Evolutionary conservation across 2,113 vertebrate genomes (phyloP), one percentile per base, ranked within the genome.

Genomic region (Sitta europaea): DNA sequence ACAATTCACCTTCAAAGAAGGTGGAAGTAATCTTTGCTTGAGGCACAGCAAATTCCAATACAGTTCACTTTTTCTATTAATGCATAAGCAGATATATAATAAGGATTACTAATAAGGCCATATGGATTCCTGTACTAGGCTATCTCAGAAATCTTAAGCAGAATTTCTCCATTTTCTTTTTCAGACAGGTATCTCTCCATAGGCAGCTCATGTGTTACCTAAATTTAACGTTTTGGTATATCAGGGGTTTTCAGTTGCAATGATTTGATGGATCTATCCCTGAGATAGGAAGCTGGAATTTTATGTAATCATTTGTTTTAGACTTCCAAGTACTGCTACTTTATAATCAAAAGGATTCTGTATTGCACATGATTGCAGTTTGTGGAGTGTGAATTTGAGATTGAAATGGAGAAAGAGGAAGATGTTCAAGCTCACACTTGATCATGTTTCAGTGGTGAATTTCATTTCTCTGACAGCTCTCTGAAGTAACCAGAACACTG

Each of bases 1-100:
- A 97, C 38, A 70, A 78, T 57, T 45, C 88, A 94, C 95, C 81
- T 96, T 96, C 87, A 96, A 96, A 97, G 83, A 94, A 96, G 85
- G 94, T 83, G 20, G 55, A 93, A 96, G 73, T 86, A 96, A 97
- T 94, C 91, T 96, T 76, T 77, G 88, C 95, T 97, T 73, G 50
- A 94, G 96, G 94, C 82, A 90, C 35, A 93, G 70, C 55, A 91
- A 81, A 95, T 93, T 94, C 58, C 88, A 78, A 43, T 76, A 53
- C 38, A 93, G 43, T 82, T 91, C 93, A 93, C 53, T 87, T 79
- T 70, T 47, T 75, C 65, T 71, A 25, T 50, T 94, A 96, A 92
- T 53, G 82, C 23, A 72, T 92, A 95, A 94, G n/a, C 71, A 90
- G 95, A 79, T 88, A 88, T 62, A 91, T 15, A 87, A 74, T 97